phyloP scores from a whole-genome alignment of 2,113 vertebrate genomes.

The Brienomyrus longianalis region DNA sequence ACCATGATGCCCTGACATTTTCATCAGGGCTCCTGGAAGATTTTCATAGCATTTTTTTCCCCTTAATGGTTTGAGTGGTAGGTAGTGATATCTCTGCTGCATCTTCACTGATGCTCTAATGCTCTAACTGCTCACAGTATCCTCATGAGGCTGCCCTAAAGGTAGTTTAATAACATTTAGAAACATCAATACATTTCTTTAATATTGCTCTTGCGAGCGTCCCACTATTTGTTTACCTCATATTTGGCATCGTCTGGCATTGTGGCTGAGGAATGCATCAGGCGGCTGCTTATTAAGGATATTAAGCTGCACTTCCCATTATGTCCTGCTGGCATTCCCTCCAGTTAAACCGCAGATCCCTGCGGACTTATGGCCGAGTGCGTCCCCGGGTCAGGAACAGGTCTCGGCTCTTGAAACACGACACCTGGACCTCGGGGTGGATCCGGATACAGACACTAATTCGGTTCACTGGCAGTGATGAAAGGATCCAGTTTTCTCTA shows the following conservation, averaged over 20 bases:
- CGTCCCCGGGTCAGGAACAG: neutral
- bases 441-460: neutral
- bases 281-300: neutral
- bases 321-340: neutral
- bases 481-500: neutral
- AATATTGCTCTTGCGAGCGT: neutral
- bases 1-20: neutral
- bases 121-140: constrained; percentile 1
- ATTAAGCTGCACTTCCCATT: neutral
- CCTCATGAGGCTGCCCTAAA: neutral
- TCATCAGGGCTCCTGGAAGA: neutral
- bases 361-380: neutral
- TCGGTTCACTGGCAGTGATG: neutral
- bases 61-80: neutral
- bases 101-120: neutral
- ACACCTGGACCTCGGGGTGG: neutral
- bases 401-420: neutral
- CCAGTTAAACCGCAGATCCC: neutral
- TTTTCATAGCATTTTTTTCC: neutral
- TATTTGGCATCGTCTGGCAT: neutral
- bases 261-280: neutral
- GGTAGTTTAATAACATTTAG: neutral
- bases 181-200: constrained; percentile 1
- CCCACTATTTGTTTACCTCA: neutral
- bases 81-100: neutral